Conservation (phyloP, 2,888 invertebrate genomes). For the Pristionchus arcanus region DNA sequence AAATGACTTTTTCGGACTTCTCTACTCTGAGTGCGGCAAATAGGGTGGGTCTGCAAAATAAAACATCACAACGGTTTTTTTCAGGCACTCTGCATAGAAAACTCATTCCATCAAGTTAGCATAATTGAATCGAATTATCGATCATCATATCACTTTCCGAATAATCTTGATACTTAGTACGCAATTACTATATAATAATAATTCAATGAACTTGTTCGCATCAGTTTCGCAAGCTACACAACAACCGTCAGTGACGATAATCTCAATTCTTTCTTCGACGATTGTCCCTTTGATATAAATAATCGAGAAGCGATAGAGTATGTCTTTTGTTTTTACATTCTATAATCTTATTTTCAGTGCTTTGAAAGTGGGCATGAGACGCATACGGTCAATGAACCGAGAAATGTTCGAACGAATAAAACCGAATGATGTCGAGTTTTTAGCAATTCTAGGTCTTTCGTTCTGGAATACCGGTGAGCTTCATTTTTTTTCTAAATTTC, state of each 20-base stretch:
- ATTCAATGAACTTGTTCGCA: no score
- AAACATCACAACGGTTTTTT: background rate
- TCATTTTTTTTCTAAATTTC: background rate
- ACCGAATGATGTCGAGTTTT: background rate
- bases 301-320: background rate
- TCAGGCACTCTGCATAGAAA: background rate
- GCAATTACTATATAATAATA: no score
- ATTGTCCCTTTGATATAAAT: background rate
- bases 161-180: background rate
- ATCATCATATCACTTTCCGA: background rate
- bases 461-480: slow-evolving; percentile 10
- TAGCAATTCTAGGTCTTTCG: background rate
- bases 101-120: background rate
- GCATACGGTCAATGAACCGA: background rate
- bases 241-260: background rate
- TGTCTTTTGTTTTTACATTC: background rate
- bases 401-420: background rate
- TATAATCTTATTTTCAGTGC: no score
- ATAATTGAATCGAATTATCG: background rate
- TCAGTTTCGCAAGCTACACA: slow-evolving; percentile 18
- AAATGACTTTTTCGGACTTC: background rate
- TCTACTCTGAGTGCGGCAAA: background rate
- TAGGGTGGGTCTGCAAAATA: no score
- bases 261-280: background rate
- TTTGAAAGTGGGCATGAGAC: background rate